Base-by-base conservation (phyloP, 2,797 vertebrate species). In the Synaphobranchus kaupii region DNA sequence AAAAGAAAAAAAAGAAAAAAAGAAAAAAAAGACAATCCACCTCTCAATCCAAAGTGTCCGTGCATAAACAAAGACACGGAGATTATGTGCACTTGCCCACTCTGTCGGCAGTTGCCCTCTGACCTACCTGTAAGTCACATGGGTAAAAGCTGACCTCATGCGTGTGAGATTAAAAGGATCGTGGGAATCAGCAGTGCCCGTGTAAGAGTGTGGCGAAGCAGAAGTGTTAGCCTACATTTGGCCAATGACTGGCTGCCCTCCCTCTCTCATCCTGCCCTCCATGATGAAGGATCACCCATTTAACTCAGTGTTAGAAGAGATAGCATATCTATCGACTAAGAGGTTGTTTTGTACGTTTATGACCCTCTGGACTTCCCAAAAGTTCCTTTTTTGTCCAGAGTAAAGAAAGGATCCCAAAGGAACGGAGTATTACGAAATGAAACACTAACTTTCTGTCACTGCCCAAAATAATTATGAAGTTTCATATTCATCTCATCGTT, bases 241-340 rank as follows among this genome's bases (percentile, higher is more conserved):
- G 73, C n/a, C 68, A 85, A 85, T 31, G 52, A 22, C 39, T 4
- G 15, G 10, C 54, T 12, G 4, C 9, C 1, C 22, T 25, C 17
- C 28, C 7, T 4, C 15, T 78, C 71, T 28, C 5, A 66, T 34
- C 20, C 5, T 56, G 54, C 48, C 48, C 54, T 56, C 50, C 58
- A 84, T 22, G n/a, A 25, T 17, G 39, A 56, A 48, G 83, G 83
- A 87, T 87, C 84, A 50, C 44, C 80, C 54, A 73, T 63, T 44
- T 50, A 78, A 52, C 44, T 34, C 4, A 84, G 58, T 48, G 71
- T 68, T 48, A 28, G 39, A 84, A 63, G 83, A 84, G 52, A 63
- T 60, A 85, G 78, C 73, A 60, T 34, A 78, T 34, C 9, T 52
- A 4, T 52, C 20, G 50, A 7, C 34, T 48, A 6, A 66, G 28